These are phyloP conservation scores for Picathartes gymnocephalus DNA, from an alignment of 2,113 vertebrate genomes.

Conservation along the genomic window DNA sequence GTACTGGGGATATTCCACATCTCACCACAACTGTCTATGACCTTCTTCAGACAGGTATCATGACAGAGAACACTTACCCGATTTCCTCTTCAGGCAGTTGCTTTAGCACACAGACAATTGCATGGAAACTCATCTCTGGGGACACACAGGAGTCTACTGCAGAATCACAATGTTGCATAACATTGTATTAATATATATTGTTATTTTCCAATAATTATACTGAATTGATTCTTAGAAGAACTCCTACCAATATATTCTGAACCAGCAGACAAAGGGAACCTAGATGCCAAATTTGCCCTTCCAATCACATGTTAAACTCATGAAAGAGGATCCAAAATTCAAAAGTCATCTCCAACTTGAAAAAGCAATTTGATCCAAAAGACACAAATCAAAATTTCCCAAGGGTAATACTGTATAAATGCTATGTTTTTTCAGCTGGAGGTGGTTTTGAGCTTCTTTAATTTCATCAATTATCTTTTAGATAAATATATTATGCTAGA, in stretches of 20 bases:
- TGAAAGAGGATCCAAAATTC: neutral
- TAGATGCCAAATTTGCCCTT: neutral
- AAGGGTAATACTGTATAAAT: neutral
- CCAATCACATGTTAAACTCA: neutral
- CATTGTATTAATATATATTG: neutral
- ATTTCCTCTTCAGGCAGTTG: neutral
- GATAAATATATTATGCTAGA: neutral
- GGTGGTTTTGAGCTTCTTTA: neutral
- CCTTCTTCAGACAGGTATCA: neutral
- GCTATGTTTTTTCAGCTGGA: slow-evolving; percentile 1
- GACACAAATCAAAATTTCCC: neutral
- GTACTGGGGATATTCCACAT: neutral
- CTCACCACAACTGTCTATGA: neutral
- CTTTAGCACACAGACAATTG: neutral
- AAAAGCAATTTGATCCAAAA: neutral
- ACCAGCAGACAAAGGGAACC: neutral
- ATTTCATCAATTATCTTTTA: neutral
- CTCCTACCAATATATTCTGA: neutral
- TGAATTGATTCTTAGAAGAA: neutral
- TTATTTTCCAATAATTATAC: neutral
- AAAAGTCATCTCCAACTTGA: neutral
- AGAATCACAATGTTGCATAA: neutral
- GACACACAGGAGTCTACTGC: neutral
- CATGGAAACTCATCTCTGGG: neutral
- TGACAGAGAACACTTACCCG: neutral